phyloP scores from a whole-genome alignment of 2,888 invertebrate genomes.

The Chalcis sispes region DNA sequence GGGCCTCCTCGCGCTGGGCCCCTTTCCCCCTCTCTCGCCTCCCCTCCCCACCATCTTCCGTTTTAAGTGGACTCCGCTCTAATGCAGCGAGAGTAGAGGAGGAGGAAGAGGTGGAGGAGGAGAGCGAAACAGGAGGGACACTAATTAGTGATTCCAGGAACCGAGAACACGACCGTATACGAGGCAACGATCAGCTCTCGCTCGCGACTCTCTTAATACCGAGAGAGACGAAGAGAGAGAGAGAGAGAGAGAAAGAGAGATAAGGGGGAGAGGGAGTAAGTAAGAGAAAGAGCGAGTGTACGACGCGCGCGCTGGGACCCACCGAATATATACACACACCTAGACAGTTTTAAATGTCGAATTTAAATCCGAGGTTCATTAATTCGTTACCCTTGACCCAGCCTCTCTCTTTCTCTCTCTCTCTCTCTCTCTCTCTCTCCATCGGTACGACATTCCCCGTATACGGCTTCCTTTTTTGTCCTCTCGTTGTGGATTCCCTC shows the following conservation, averaged over 20 bases:
- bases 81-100: neutral
- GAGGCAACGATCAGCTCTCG: slow-evolving; percentile 64
- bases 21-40: neutral
- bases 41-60: neutral
- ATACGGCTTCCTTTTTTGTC: slow-evolving; percentile 24
- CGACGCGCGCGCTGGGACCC: neutral
- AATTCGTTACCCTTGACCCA: slow-evolving; percentile 59
- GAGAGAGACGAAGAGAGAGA: neutral
- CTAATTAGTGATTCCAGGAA: slow-evolving; percentile 75
- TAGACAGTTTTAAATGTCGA: slow-evolving; percentile 58
- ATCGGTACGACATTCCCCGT: slow-evolving; percentile 41
- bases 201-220: slow-evolving; percentile 38
- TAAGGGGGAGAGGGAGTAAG: neutral
- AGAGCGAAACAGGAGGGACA: slow-evolving; percentile 72
- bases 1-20: neutral
- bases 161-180: slow-evolving; percentile 9
- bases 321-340: slow-evolving; percentile 41
- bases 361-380: slow-evolving; percentile 59
- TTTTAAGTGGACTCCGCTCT: neutral
- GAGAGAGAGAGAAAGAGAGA: neutral
- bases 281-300: slow-evolving; percentile 9
- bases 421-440: slow-evolving; percentile 11
- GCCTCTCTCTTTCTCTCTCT: slow-evolving; percentile 38
- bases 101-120: slow-evolving; percentile 54
- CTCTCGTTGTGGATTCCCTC: slow-evolving; percentile 19